These are phyloP conservation scores for Mixornis gularis DNA, from an alignment of 2,113 vertebrate species.

Conservation along the genomic window DNA sequence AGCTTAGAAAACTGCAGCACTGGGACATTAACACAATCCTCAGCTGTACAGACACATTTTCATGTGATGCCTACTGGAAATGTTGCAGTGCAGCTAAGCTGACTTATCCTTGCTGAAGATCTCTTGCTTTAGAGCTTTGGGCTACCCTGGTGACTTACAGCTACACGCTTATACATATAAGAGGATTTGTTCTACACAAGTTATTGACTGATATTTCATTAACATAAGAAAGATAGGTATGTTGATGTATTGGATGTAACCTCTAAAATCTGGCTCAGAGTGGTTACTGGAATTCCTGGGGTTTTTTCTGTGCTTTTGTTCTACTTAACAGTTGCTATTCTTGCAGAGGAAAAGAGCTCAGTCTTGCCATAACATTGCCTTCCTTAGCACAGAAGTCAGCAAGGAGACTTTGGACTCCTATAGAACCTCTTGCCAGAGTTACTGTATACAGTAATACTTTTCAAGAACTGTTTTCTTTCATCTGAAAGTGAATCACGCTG, in stretches of 20 bases:
- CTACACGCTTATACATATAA: not conserved
- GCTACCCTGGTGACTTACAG: not conserved
- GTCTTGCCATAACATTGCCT: not conserved
- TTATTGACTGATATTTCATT: not conserved
- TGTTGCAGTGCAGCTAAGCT: not conserved
- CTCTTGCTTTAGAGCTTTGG: not conserved
- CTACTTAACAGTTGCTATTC: not conserved
- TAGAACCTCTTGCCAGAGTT: not conserved
- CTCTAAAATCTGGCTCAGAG: not conserved
- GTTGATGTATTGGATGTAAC: not conserved
- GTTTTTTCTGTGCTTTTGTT: not conserved
- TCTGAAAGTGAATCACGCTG: not conserved
- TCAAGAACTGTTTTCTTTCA: not conserved
- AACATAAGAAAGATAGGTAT: not conserved
- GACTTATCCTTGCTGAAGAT: not conserved
- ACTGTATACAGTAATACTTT: not conserved
- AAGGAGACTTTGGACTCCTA: not conserved
- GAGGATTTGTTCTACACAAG: not conserved
- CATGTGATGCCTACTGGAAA: not conserved
- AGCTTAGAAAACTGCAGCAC: not conserved
- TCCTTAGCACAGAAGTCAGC: not conserved
- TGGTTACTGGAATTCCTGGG: not conserved
- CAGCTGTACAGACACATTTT: not conserved
- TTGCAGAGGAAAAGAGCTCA: not conserved
- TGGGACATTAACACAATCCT: not conserved